Percentiles rank a stretch among this genome's conserved stretches.
These are phyloP conservation scores for Eupsilia transversa DNA, from an alignment of 2,888 invertebrate species.

Conservation along the genomic window DNA sequence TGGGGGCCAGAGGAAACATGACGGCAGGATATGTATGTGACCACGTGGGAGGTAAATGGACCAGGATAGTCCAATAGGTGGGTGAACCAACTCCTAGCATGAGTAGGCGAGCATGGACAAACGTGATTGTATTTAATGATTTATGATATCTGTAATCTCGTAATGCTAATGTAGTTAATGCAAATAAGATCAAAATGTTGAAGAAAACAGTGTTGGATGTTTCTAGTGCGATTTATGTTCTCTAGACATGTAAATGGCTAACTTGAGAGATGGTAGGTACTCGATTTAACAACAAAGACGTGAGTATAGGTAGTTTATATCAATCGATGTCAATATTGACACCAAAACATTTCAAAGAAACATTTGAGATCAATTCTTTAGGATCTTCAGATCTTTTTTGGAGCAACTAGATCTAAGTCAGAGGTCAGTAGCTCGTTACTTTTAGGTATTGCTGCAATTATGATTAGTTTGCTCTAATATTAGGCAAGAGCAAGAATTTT, in stretches of 20 bases:
- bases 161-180: slow-evolving; percentile 74
- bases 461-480: slow-evolving; percentile 49
- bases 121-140: slow-evolving; percentile 72
- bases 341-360: neutral
- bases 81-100: slow-evolving; percentile 70
- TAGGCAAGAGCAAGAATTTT: slow-evolving; percentile 53
- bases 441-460: slow-evolving; percentile 47
- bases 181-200: slow-evolving; percentile 62
- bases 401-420: slow-evolving; percentile 28
- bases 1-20: slow-evolving; percentile 53
- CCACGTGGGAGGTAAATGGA: slow-evolving; percentile 77
- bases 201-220: slow-evolving; percentile 49
- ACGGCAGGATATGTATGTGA: slow-evolving; percentile 46
- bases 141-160: slow-evolving; percentile 75
- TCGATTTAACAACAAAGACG: slow-evolving; percentile 29
- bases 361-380: slow-evolving; percentile 10
- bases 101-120: slow-evolving; percentile 72
- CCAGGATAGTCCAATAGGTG: slow-evolving; percentile 70
- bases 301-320: neutral
- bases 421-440: slow-evolving; percentile 49
- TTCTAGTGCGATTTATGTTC: slow-evolving; percentile 47
- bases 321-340: slow-evolving; percentile 25
- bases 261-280: slow-evolving; percentile 9
- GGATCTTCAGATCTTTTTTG: slow-evolving; percentile 22
- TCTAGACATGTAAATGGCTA: slow-evolving; percentile 45